Conservation (phyloP, 2,888 invertebrate species). For the Poecilus cupreus region DNA sequence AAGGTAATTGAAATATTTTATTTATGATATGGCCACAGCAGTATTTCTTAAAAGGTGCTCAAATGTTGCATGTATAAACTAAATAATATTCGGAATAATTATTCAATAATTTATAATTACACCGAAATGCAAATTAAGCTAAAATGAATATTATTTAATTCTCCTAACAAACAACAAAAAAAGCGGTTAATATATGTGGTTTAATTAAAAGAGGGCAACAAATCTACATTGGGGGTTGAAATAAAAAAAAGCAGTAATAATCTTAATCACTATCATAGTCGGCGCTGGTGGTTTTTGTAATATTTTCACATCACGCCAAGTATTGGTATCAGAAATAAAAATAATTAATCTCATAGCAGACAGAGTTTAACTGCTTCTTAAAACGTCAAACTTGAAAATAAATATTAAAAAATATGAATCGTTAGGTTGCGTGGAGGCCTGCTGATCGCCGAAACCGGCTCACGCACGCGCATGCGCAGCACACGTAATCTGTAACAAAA, state of each 20-base stretch:
- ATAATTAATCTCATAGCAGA: constrained; percentile 55
- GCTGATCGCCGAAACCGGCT: constrained; percentile 49
- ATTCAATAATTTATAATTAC: constrained; percentile 31
- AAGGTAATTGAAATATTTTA: neutral
- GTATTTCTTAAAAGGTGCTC: neutral
- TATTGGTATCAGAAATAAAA: constrained; percentile 49
- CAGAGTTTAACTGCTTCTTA: constrained; percentile 56
- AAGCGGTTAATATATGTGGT: neutral
- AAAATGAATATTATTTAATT: constrained; percentile 16
- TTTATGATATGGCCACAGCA: neutral
- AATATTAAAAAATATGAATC: constrained; percentile 55
- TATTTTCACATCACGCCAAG: constrained; percentile 35
- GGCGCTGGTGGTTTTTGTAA: neutral
- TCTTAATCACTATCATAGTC: constrained; percentile 40
- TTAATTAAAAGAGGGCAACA: constrained; percentile 12
- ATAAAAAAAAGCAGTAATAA: constrained; percentile 8
- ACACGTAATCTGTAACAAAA: constrained; percentile 36
- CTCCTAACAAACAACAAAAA: neutral
- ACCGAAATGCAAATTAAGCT: constrained; percentile 18
- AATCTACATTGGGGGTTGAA: neutral
- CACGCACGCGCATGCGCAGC: neutral
- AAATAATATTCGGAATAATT: constrained; percentile 25
- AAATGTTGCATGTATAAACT: neutral
- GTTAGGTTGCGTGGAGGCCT: constrained; percentile 10
- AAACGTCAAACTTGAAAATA: constrained; percentile 55